phyloP scores from a whole-genome alignment of 2,113 vertebrate genomes.

The Poecilia latipinna region DNA sequence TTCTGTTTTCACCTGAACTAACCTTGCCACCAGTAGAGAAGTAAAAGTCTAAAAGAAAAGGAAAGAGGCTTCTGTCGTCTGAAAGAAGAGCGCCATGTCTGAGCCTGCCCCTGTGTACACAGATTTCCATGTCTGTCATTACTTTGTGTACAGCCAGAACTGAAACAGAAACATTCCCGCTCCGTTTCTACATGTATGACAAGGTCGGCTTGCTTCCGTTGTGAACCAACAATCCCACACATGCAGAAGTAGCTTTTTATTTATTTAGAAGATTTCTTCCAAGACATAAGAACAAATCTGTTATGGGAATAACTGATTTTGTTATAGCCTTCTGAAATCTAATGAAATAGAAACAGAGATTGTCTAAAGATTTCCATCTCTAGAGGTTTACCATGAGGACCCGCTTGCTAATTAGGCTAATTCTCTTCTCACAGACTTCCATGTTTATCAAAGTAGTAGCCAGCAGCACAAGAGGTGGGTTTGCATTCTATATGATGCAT shows the following conservation, averaged over 20 bases:
- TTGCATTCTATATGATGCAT: too few relatives aligned
- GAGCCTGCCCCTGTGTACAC: constrained; percentile 18
- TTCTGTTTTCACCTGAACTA: constrained; percentile 7
- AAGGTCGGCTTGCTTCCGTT: too few relatives aligned
- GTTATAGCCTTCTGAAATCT: too few relatives aligned
- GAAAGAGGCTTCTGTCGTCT: constrained; percentile 5
- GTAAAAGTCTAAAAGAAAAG: not conserved
- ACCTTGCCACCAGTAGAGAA: not conserved
- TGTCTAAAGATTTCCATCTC: not conserved
- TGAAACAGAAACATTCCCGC: not conserved
- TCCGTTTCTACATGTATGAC: not conserved
- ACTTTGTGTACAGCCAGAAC: not conserved
- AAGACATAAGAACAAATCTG: too few relatives aligned
- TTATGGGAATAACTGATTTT: too few relatives aligned
- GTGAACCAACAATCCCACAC: too few relatives aligned
- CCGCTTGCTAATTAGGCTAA: not conserved
- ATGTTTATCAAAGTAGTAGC: too few relatives aligned
- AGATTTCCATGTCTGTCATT: constrained; percentile 4
- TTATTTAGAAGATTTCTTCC: too few relatives aligned
- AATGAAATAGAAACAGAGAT: too few relatives aligned
- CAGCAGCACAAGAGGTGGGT: too few relatives aligned
- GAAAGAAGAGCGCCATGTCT: constrained; percentile 8
- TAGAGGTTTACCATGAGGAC: not conserved
- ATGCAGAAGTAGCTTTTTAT: too few relatives aligned
- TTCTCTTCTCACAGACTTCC: too few relatives aligned